phyloP scores from a whole-genome alignment of 2,797 vertebrate species.

The Limosa lapponica region DNA sequence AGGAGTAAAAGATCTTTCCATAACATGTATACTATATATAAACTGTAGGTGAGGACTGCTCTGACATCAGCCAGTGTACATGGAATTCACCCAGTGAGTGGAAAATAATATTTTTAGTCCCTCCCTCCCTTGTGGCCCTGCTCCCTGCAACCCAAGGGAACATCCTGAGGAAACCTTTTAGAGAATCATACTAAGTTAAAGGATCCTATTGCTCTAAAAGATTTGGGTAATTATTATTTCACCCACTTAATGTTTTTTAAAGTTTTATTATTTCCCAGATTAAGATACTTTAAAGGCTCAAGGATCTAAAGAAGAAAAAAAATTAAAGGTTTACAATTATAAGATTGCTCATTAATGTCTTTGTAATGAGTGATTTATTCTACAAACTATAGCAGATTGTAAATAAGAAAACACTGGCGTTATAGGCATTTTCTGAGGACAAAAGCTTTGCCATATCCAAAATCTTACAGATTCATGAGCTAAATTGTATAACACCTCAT shows the following conservation, averaged over 20 bases:
- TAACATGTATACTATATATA: neutral
- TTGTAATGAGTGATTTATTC: constrained; percentile 5
- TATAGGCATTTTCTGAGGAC: neutral
- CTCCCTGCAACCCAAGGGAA: neutral
- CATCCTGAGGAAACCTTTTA: neutral
- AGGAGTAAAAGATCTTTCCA: neutral
- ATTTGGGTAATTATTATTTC: neutral
- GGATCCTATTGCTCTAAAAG: accelerated
- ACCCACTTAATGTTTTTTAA: neutral
- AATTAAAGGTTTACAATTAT: neutral
- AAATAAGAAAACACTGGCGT: neutral
- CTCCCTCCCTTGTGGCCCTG: accelerated
- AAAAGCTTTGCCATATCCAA: neutral
- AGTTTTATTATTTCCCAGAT: neutral
- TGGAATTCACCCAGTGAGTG: neutral
- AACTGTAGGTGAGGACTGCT: neutral
- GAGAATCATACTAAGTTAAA: neutral
- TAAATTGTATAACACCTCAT: neutral
- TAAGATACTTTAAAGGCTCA: neutral
- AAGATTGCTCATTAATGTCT: neutral
- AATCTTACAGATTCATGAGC: neutral
- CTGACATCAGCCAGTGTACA: neutral
- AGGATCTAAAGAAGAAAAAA: neutral
- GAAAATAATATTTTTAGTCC: neutral
- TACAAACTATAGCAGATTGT: neutral